Evolutionary conservation across 1,140 invertebrate species (phyloP), one percentile per base, ranked within the genome.

Genomic region (Scylla paramamosain): DNA sequence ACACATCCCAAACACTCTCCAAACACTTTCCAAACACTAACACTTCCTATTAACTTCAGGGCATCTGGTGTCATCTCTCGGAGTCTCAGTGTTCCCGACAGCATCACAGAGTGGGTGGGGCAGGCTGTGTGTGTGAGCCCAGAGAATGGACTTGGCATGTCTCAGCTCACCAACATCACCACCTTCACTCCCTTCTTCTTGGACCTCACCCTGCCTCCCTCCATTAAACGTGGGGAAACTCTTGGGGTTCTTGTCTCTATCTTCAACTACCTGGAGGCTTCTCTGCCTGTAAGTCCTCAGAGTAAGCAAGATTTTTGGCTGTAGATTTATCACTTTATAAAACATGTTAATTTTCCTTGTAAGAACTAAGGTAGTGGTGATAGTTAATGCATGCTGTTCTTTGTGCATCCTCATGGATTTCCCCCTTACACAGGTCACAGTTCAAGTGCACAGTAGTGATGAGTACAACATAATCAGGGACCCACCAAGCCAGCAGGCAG

Each of bases 101-200:
- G 98, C 0, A 98, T 98, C 52, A 98, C 98, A 8, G 97, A 97
- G 87, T 98, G 98, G 98, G 97, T 98, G 6, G 98, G 97, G 0
- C 97, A 97, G 45, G 98, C 98, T 0, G 97, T 98, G 77, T 98
- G 98, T 95, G 97, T 98, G 67, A 98, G 98, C 93, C 96, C 97
- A 7, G 96, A 97, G 25, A 97, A 97, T 67, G 98, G 98, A 10
- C 96, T 98, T 3, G 98, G 98, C 25, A 97, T 98, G 28, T 97
- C 97, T 8, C 96, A 97, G 12, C 97, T 97, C 7, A 97, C 97
- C 0, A 97, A 97, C 94, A 97, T 98, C 77, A 97, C 97, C 28
- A 97, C 97, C 12, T 98, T 98, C 96, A 97, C 98, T 96, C 97
- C 98, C 0, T 98, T 98, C 96, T 98, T 98, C 96, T 97, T 98